phyloP scores from a whole-genome alignment of 2,888 invertebrate genomes.

The Pantelozetes paolii region DNA sequence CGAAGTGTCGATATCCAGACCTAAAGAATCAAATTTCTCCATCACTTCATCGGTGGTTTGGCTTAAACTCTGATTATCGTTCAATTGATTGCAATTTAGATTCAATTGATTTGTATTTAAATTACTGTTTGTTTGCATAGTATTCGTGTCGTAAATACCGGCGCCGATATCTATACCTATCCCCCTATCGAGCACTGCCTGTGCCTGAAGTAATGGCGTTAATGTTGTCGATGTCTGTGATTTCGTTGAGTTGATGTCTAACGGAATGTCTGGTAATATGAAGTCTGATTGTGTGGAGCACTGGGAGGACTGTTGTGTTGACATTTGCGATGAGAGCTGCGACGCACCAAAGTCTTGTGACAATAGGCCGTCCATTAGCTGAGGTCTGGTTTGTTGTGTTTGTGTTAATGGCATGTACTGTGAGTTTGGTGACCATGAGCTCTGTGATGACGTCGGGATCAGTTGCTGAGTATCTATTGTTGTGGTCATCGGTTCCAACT shows the following conservation, averaged over 20 bases:
- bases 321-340: neutral
- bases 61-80: slow-evolving; percentile 43
- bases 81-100: slow-evolving; percentile 15
- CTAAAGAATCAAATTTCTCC: slow-evolving; percentile 46
- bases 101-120: neutral
- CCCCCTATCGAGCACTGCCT: neutral
- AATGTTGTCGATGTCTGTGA: too few species aligned
- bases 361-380: slow-evolving; percentile 10
- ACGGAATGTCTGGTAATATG: neutral
- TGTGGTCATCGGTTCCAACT: slow-evolving; percentile 19
- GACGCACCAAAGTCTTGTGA: neutral
- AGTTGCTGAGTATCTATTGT: neutral
- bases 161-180: neutral
- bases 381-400: slow-evolving; percentile 4
- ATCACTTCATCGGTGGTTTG: slow-evolving; percentile 44
- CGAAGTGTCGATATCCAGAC: slow-evolving; percentile 46
- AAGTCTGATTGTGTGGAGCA: neutral
- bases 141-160: slow-evolving; percentile 12
- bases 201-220: neutral
- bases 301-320: neutral
- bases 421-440: neutral
- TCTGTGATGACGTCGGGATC: neutral
- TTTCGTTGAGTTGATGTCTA: too few species aligned
- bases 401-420: slow-evolving; percentile 23
- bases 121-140: neutral